A percentile compares a stretch with the other conserved stretches of the same genome.
Conservation (phyloP, 2,888 invertebrate genomes). For the Perdita meconis region DNA sequence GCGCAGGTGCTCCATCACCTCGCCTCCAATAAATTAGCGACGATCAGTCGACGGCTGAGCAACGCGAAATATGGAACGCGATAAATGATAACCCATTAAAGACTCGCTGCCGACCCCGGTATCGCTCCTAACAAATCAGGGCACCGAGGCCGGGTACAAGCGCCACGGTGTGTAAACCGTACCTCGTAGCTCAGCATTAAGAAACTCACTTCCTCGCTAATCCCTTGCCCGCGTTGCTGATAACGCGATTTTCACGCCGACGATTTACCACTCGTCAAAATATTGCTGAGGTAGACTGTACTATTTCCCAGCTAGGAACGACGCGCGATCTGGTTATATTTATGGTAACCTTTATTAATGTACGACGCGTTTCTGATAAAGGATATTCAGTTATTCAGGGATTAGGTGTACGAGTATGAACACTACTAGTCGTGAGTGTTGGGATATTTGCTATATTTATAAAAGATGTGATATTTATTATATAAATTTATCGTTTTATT, state of each 20-base stretch:
- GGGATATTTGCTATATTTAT: too few relatives aligned
- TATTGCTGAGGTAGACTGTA: constrained; percentile 10
- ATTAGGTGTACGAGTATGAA: not conserved
- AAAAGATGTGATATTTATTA: too few relatives aligned
- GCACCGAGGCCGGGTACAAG: constrained; percentile 32
- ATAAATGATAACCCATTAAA: constrained; percentile 56
- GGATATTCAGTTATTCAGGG: too few relatives aligned
- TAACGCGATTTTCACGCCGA: not conserved
- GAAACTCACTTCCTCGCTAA: constrained; percentile 25
- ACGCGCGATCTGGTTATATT: too few relatives aligned
- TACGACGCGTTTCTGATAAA: not conserved
- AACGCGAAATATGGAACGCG: constrained; percentile 54
- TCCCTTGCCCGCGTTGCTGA: constrained; percentile 2
- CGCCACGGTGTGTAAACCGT: constrained; percentile 9
- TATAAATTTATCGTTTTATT: too few relatives aligned
- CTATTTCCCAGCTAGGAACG: not conserved
- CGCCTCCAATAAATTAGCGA: constrained; percentile 49
- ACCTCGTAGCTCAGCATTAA: constrained; percentile 15
- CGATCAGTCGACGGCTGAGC: constrained; percentile 40
- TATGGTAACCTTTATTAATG: not conserved
- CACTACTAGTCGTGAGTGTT: too few relatives aligned
- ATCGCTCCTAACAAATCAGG: constrained; percentile 51
- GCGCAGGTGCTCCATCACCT: constrained; percentile 41
- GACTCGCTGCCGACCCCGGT: constrained; percentile 31
- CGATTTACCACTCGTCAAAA: constrained; percentile 31